Conservation (phyloP, 2,888 invertebrate species). For the Ormyrus thymus region DNA sequence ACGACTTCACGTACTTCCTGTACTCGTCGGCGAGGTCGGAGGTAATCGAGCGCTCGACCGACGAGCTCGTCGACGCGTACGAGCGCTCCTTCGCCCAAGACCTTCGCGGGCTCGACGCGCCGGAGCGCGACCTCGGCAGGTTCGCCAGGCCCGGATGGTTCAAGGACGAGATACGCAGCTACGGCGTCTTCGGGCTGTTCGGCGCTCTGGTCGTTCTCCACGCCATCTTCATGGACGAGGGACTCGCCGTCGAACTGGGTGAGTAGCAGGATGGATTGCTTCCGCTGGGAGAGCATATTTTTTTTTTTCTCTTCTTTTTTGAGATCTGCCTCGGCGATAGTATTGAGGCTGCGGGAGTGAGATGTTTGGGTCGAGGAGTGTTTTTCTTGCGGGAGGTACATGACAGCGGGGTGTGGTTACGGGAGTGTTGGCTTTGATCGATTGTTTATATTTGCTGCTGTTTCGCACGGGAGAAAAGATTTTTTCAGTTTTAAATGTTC, state of each 20-base stretch:
- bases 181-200: slow-evolving; percentile 62
- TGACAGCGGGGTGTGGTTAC: no score
- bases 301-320: no score
- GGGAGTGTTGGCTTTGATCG: no score
- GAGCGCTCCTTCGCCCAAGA: slow-evolving; percentile 55
- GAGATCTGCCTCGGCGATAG: no score
- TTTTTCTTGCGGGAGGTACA: neutral
- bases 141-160: slow-evolving; percentile 62
- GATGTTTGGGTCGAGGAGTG: neutral
- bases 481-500: no score
- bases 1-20: slow-evolving; percentile 67
- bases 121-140: slow-evolving; percentile 49
- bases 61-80: slow-evolving; percentile 60
- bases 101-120: slow-evolving; percentile 48
- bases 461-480: no score
- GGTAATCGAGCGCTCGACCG: slow-evolving; percentile 59
- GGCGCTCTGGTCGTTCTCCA: slow-evolving; percentile 62
- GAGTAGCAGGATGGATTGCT: neutral
- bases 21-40: slow-evolving; percentile 62
- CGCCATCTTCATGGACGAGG: slow-evolving; percentile 53
- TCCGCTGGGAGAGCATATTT: no score
- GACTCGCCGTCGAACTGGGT: slow-evolving; percentile 24
- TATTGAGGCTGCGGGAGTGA: no score
- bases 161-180: slow-evolving; percentile 58
- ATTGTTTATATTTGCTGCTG: no score